Evolutionary conservation across 2,113 vertebrate species (phyloP).

Genomic region (Tapirus terrestris): DNA sequence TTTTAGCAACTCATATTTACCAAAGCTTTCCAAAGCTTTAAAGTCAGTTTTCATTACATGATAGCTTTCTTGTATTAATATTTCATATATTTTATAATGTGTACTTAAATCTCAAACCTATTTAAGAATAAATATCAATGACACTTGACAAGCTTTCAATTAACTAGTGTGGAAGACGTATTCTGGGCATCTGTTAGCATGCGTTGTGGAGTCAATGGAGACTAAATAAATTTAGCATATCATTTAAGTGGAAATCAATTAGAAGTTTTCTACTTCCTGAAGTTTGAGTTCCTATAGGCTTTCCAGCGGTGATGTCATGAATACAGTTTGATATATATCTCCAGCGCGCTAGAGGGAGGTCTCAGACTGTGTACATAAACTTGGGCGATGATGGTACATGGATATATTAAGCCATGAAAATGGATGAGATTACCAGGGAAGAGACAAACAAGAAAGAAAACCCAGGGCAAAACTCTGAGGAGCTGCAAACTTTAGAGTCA

Average conservation of each 20-base stretch:
- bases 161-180: background rate
- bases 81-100: background rate
- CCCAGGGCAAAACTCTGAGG: background rate
- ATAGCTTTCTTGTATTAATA: background rate
- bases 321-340: background rate
- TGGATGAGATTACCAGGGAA: background rate
- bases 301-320: background rate
- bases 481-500: background rate
- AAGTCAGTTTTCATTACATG: slow-evolving; percentile 18
- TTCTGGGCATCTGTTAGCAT: background rate
- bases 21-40: background rate
- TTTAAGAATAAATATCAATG: background rate
- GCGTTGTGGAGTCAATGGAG: background rate
- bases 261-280: background rate
- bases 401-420: background rate
- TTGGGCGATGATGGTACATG: background rate
- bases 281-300: background rate
- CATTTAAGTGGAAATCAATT: background rate
- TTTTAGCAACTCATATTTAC: background rate
- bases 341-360: background rate
- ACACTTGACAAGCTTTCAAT: background rate
- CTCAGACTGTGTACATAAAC: background rate
- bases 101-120: background rate
- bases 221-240: background rate
- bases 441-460: background rate